phyloP scores from a whole-genome alignment of 2,113 vertebrate genomes.

The Platichthys flesus region DNA sequence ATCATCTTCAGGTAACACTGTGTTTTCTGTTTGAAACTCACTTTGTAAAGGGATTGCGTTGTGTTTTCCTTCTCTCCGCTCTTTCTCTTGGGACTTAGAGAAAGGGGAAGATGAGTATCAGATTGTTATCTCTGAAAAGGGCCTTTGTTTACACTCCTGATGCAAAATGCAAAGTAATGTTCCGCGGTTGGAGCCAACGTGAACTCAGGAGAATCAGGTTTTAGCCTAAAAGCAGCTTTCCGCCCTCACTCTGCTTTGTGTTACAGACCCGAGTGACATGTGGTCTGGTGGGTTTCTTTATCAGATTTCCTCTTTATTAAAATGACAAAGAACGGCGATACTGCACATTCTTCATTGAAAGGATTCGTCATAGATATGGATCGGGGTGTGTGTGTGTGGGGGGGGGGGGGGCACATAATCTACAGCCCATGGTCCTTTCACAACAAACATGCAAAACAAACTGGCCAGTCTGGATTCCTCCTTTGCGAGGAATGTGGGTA shows the following conservation, averaged over 20 bases:
- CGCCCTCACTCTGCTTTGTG: neutral
- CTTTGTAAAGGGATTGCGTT: neutral
- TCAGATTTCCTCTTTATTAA: neutral
- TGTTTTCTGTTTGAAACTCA: neutral
- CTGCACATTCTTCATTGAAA: neutral
- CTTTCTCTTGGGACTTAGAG: neutral
- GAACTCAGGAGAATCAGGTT: neutral
- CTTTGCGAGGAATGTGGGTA: constrained; percentile 4
- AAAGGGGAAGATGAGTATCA: constrained; percentile 26
- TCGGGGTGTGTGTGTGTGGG: too few species aligned
- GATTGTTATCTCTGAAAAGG: constrained; percentile 31
- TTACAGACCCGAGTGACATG: neutral
- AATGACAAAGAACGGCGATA: neutral
- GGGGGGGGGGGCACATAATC: neutral
- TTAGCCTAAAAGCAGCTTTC: constrained; percentile 5
- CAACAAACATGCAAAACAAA: constrained; percentile 15
- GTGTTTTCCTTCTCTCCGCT: neutral
- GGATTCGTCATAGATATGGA: too few species aligned
- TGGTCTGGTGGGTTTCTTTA: constrained; percentile 1
- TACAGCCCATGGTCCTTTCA: neutral
- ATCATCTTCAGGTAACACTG: neutral
- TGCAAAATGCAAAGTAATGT: neutral
- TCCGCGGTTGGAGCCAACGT: neutral
- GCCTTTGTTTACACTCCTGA: neutral
- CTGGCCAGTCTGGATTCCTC: constrained; percentile 47